phyloP scores from a whole-genome alignment of 2,797 vertebrate species.

The Sebastes reedi region DNA sequence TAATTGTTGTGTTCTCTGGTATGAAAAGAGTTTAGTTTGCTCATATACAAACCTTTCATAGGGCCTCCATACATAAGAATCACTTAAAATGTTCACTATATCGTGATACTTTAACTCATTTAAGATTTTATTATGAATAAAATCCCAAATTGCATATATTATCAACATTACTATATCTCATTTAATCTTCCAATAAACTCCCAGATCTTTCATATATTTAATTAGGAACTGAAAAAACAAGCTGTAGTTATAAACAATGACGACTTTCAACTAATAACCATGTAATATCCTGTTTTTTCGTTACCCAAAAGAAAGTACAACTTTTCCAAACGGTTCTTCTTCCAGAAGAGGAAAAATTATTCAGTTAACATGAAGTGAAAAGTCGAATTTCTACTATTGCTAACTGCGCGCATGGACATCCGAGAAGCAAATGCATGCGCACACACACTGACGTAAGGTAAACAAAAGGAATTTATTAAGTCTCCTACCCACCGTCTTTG shows the following conservation, averaged over 20 bases:
- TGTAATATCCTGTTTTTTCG: neutral
- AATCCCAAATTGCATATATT: neutral
- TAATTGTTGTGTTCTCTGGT: neutral
- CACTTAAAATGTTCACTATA: neutral
- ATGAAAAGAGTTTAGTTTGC: too few species aligned
- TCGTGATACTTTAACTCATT: neutral
- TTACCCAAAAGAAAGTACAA: neutral
- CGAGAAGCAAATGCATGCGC: neutral
- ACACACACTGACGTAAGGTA: conserved; percentile 43
- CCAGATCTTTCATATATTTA: neutral
- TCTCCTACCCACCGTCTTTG: conserved; percentile 59
- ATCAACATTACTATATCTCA: neutral
- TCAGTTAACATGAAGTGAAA: neutral
- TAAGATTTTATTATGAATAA: neutral
- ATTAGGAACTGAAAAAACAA: neutral
- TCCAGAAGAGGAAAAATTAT: neutral
- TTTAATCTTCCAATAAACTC: neutral
- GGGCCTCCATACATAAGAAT: neutral
- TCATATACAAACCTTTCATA: neutral
- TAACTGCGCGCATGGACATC: neutral
- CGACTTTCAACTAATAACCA: neutral
- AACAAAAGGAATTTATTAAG: conserved; percentile 61
- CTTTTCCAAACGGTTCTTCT: neutral
- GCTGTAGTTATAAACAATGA: neutral
- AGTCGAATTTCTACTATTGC: neutral